Evolutionary conservation across 2,113 vertebrate species (phyloP), one percentile per base, ranked within the genome.

Genomic region (Myiozetetes cayanensis): DNA sequence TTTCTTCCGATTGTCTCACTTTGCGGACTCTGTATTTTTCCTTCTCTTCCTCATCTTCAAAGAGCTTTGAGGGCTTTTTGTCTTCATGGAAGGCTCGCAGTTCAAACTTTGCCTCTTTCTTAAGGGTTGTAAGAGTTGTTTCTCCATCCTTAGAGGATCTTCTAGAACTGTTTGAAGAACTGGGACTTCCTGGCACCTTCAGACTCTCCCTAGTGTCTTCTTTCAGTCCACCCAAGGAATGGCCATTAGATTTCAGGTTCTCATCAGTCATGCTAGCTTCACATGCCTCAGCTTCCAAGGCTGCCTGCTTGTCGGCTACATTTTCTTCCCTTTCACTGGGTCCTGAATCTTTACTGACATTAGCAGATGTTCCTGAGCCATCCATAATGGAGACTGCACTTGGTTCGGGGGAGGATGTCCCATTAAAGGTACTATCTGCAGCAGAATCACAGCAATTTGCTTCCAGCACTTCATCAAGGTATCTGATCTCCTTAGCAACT

Each of bases 41-140:
- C 90, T 98, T 98, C 87, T 98, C 98, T 65, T 98, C 97, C 2
- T 73, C 98, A 65, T 98, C 98, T 44, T 99, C 97, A 79, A 99
- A 99, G 59, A 99, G 98, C 58, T 98, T 99, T 10, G 98, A 98
- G 10, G 99, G 99, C 53, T 99, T 98, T 92, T 97, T 99, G 66
- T 99, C 99, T 96, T 99, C 99, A 1, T 99, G 99, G 96, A 99
- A 99, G 18, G 99, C 98, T 87, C 99, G 98, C 46, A 99, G 97
- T 96, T 99, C 99, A 96, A 99, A 99, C 93, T 98, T 99, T 46
- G 99, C 98, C 88, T 98, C 98, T 83, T 98, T 99, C 91, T 98
- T 99, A 71, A 98, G 95, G 1, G 98, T 97, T 56, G 97, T 98
- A 84, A 98, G 96, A 8, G 92, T 88, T 41, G 94, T 43, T 50